Percentiles rank a stretch among this genome's conserved stretches.
phyloP scores from a whole-genome alignment of 1,140 invertebrate genomes.

The Charaxes varanes region DNA sequence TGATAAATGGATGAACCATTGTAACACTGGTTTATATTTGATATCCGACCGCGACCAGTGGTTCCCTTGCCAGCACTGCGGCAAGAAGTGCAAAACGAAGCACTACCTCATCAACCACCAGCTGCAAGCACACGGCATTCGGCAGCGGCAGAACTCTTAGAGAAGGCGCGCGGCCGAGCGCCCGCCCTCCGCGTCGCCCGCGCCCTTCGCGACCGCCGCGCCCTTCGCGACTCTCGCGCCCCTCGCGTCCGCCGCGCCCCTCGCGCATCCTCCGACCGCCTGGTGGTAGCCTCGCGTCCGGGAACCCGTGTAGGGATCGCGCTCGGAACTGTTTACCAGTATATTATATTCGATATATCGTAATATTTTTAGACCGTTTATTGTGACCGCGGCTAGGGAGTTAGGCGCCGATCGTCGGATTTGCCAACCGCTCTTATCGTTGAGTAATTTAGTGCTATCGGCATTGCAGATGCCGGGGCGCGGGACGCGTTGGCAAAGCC shows the following conservation, averaged over 20 bases:
- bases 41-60: constrained; percentile 81
- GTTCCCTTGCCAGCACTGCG: constrained; percentile 82
- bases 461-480: constrained; percentile 70
- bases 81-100: constrained; percentile 84
- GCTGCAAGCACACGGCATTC: constrained; percentile 82
- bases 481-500: constrained; percentile 60
- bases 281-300: constrained; percentile 37
- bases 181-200: constrained; percentile 82
- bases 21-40: too few relatives aligned
- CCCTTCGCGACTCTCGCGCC: too few relatives aligned
- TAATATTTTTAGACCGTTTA: constrained; percentile 60
- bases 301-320: constrained; percentile 11
- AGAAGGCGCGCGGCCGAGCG: constrained; percentile 80
- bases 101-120: constrained; percentile 86
- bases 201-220: constrained; percentile 71
- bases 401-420: constrained; percentile 34
- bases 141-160: constrained; percentile 76
- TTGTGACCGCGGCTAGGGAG: constrained; percentile 25
- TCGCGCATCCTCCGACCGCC: constrained; percentile 30
- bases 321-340: constrained; percentile 25
- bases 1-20: too few relatives aligned
- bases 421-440: constrained; percentile 44
- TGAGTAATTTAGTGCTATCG: constrained; percentile 60
- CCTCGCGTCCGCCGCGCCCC: too few relatives aligned
- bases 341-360: constrained; percentile 33